Base-by-base conservation (phyloP, 2,888 invertebrate species). In the Epinotia bilunana region DNA sequence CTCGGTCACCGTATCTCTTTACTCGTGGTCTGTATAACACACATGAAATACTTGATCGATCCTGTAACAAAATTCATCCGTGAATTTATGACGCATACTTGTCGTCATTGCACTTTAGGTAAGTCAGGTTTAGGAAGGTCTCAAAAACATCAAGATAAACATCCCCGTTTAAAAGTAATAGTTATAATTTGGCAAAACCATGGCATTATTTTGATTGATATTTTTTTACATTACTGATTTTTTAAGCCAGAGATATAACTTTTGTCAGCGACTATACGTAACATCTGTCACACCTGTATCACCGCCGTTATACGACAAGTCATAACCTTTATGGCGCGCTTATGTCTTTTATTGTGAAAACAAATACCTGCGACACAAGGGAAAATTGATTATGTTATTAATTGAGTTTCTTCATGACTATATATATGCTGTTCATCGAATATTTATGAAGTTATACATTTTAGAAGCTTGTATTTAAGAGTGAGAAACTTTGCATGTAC, bases 281-380 rank as follows among this genome's bases (percentile, higher is more conserved):
- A 76, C 82, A 83, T 76, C 80, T 81, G 81, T 83, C 81, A 79
- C 77, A 80, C 65, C 70, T 76, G 76, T 79, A 72, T 81, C 81
- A 82, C 83, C 80, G 80, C 80, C 79, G 81, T 82, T 82, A 83
- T 80, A 78, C 77, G 80, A 79, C 81, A 82, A 84, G 83, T 85
- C 85, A 83, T 88, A 85, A 83, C 83, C 82, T 87, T 90, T 87
- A 90, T 80, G 81, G 81, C 77, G 77, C 75, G 80, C 79, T 84
- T 80, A 82, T 80, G 78, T 79, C 77, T 80, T 83, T 79, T 82
- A 84, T 86, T 84, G 83, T 82, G 77, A 82, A 83, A 82, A 82
- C 83, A 83, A 83, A 78, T 78, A 77, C 64, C 67, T 72, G 60
- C 49, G 70, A 73, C 67, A 72, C 63, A 77, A 78, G 76, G 67